These are phyloP conservation scores for Phodopus roborovskii DNA, from an alignment of 2,113 vertebrate genomes.

Conservation along the genomic window DNA sequence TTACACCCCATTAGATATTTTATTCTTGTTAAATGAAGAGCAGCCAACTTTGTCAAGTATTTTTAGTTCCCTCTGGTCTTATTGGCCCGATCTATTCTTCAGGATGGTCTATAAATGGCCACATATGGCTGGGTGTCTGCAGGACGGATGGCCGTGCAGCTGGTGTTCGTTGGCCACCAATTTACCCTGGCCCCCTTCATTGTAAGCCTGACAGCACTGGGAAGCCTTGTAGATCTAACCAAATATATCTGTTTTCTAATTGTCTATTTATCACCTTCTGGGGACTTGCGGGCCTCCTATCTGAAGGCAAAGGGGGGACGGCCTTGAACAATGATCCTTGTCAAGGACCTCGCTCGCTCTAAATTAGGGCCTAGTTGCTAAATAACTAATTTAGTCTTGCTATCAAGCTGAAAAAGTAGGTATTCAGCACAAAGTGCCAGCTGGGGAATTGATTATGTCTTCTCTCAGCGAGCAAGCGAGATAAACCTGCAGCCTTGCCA, in stretches of 20 bases:
- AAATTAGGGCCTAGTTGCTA: conserved; percentile 93
- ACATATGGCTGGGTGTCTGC: conserved; percentile 92
- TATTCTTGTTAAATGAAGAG: conserved; percentile 92
- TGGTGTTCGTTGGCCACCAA: conserved; percentile 91
- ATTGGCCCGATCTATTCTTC: conserved; percentile 88
- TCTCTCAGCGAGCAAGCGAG: conserved; percentile 88
- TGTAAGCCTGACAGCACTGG: conserved; percentile 89
- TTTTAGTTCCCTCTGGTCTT: conserved; percentile 89
- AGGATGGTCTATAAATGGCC: conserved; percentile 89
- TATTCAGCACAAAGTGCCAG: conserved; percentile 91
- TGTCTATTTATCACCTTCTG: conserved; percentile 94
- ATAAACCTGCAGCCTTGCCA: conserved; percentile 85
- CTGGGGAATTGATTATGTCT: conserved; percentile 94
- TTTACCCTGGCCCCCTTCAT: conserved; percentile 89
- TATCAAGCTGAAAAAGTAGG: conserved; percentile 93
- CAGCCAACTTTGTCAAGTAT: conserved; percentile 91
- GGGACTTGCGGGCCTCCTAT: conserved; percentile 89
- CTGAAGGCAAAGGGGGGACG: conserved; percentile 87
- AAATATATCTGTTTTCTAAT: conserved; percentile 95
- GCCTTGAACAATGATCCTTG: conserved; percentile 92
- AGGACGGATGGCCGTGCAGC: conserved; percentile 91
- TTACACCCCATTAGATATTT: conserved; percentile 91
- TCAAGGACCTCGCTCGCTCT: conserved; percentile 90
- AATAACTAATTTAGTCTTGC: conserved; percentile 94
- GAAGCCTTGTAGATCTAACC: conserved; percentile 91